Percentiles rank a stretch among this genome's conserved stretches.
These are phyloP conservation scores for Luperina testacea DNA, from an alignment of 2,888 invertebrate species.

Conservation along the genomic window DNA sequence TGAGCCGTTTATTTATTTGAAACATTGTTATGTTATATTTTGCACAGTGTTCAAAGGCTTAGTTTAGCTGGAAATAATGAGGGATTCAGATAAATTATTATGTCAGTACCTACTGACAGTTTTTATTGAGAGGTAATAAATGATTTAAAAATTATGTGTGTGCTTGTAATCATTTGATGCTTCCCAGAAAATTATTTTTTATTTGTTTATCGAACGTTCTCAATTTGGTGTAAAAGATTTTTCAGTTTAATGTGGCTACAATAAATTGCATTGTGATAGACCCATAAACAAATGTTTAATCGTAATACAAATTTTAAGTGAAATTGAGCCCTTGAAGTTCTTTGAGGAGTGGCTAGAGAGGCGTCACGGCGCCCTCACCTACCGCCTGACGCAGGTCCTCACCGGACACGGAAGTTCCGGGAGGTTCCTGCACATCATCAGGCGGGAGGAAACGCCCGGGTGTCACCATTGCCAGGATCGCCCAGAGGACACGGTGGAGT, in stretches of 20 bases:
- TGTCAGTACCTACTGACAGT: slow-evolving; percentile 30
- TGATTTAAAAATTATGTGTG: slow-evolving; percentile 40
- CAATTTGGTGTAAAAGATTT: slow-evolving; percentile 1
- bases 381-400: no score
- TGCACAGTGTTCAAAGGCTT: slow-evolving; percentile 32
- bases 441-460: no score
- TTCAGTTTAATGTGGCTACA: slow-evolving; percentile 2
- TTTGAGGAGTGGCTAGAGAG: no score
- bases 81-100: slow-evolving; percentile 31
- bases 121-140: slow-evolving; percentile 47
- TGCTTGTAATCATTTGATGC: slow-evolving; percentile 8
- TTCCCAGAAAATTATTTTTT: slow-evolving; percentile 28
- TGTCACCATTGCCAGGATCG: no score
- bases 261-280: slow-evolving; percentile 2
- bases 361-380: no score
- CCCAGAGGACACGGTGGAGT: no score
- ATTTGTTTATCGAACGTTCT: not conserved
- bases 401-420: no score
- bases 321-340: not conserved
- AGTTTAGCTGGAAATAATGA: slow-evolving; percentile 37
- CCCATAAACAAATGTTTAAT: not conserved
- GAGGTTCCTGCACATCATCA: no score
- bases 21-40: slow-evolving; percentile 45
- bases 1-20: slow-evolving; percentile 41
- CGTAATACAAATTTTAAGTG: not conserved